phyloP scores from a whole-genome alignment of 2,888 invertebrate genomes.

The Sminthurides aquaticus region DNA sequence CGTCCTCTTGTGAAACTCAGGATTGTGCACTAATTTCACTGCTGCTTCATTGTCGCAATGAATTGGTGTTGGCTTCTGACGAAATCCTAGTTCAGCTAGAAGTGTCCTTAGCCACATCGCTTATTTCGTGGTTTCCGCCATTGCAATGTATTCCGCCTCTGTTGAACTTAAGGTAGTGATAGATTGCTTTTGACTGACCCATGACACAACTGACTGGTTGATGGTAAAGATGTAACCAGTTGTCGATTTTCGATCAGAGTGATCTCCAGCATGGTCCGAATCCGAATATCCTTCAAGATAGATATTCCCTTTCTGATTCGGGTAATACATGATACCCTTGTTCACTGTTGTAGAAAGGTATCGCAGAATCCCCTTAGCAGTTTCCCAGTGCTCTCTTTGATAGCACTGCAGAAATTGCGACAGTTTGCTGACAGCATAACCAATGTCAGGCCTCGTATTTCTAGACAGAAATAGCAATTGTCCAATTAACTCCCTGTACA shows the following conservation, averaged over 20 bases:
- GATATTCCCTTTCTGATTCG: background rate
- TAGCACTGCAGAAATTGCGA: slow-evolving; percentile 35
- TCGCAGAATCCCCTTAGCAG: slow-evolving; percentile 29
- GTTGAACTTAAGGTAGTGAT: slow-evolving; percentile 27
- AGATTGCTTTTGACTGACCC: slow-evolving; percentile 32
- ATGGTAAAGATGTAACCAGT: slow-evolving; percentile 25
- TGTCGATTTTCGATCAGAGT: slow-evolving; percentile 23
- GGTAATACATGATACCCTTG: background rate
- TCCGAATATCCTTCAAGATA: slow-evolving; percentile 28
- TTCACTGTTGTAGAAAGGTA: slow-evolving; percentile 27
- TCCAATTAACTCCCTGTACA: slow-evolving; percentile 34
- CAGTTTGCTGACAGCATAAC: slow-evolving; percentile 12
- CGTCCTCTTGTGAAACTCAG: background rate
- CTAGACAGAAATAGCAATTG: slow-evolving; percentile 33
- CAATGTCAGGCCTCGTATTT: slow-evolving; percentile 37
- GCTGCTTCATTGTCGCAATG: background rate
- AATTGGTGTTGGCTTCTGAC: background rate
- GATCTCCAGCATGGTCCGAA: slow-evolving; percentile 35
- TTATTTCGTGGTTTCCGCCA: slow-evolving; percentile 24
- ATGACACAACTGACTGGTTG: slow-evolving; percentile 23
- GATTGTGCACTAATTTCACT: background rate
- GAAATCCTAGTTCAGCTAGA: slow-evolving; percentile 23
- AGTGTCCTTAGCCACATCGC: slow-evolving; percentile 29
- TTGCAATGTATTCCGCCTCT: slow-evolving; percentile 37
- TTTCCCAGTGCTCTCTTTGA: slow-evolving; percentile 28